Evolutionary conservation across 2,888 invertebrate genomes (phyloP), one percentile per base, ranked within the genome.

Genomic region (Octodonta nipae): DNA sequence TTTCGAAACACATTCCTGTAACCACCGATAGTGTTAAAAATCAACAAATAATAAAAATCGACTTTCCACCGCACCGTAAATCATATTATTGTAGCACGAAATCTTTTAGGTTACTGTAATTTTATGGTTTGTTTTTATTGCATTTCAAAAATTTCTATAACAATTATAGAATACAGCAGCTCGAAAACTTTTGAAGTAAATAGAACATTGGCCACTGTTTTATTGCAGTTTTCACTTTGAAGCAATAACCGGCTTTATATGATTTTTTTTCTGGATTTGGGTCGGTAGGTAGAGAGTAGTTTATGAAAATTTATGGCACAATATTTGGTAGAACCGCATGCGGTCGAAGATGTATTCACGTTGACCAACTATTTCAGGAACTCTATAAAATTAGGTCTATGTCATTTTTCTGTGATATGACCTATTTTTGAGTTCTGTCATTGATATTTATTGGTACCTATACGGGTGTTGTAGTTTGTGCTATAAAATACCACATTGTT

Each of bases 61-160:
- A 33, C 40, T 37, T 40, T 40, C 40, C 37, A 40, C 40, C 40
- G 16, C 40, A 40, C 29, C 13, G 33, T 40, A 40, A 40, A 40
- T 34, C 30, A 35, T 40, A 32, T 26, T 11, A 4, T 15, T 25
- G n/a, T 14, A 32, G 30, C 13, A 14, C 33, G 16, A 35, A 27
- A 35, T 35, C 30, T 37, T 36, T 36, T 35, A 28, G 22, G 22
- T 33, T 30, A 37, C 22, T 41, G 40, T 38, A 41, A 39, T 40
- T 49, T 49, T 49, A 49, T 43, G 49, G 40, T 49, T 49, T 49
- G 49, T 49, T 49, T 49, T 49, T 47, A 47, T 44, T 47, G 44
- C 43, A 35, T 32, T 42, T 33, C 35, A 43, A 38, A 43, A 34
- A 34, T 35, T 37, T 29, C 34, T 40, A 35, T 38, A 42, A 30